Percentiles rank a stretch among this genome's conserved stretches.
Evolutionary conservation across 2,797 vertebrate genomes (phyloP).

Genomic region (Morelia viridis): DNA sequence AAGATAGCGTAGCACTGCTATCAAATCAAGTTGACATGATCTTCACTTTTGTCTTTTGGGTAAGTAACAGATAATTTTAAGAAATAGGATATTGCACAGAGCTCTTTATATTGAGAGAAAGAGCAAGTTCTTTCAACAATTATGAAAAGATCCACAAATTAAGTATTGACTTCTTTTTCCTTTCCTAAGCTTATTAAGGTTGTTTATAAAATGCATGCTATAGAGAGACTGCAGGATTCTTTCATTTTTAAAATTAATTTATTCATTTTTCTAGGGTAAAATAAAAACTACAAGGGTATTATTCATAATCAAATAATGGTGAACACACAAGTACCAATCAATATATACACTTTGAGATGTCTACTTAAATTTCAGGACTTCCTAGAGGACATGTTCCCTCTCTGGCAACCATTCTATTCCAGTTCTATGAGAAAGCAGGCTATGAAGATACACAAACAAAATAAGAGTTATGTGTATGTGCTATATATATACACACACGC

Average conservation of each 20-base stretch:
- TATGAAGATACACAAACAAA: too few species aligned
- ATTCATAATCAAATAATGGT: too few species aligned
- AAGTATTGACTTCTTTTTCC: constrained; percentile 2
- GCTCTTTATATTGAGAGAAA: neutral
- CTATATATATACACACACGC: neutral
- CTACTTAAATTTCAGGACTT: too few species aligned
- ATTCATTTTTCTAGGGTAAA: too few species aligned
- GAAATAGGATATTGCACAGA: neutral
- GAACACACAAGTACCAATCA: too few species aligned
- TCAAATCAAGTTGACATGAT: constrained; percentile 5
- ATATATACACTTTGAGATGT: too few species aligned
- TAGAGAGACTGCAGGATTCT: neutral
- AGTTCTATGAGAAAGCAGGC: too few species aligned
- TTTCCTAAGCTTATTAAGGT: neutral
- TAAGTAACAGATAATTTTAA: fast-evolving
- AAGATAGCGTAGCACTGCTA: neutral
- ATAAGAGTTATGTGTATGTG: neutral
- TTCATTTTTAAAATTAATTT: neutral
- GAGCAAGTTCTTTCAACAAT: neutral
- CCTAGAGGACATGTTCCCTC: too few species aligned
- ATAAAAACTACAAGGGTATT: too few species aligned
- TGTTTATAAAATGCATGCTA: neutral
- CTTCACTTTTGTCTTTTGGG: neutral
- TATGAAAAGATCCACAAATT: neutral
- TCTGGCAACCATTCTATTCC: too few species aligned